Conservation (phyloP, 92 coral and sea anemone species). For the Porites evermanni region DNA sequence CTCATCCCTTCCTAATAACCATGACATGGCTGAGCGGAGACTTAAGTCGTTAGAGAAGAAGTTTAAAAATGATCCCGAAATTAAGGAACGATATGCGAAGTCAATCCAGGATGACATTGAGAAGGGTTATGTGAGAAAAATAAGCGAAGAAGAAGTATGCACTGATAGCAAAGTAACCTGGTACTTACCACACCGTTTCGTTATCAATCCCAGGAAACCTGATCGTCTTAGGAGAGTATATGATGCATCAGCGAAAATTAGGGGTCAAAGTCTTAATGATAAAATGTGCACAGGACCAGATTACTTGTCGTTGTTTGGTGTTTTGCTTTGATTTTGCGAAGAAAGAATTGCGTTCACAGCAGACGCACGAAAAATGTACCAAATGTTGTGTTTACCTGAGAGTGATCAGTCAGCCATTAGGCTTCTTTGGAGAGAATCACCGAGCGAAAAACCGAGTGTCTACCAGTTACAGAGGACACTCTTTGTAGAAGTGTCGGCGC, state of each 20-base stretch:
- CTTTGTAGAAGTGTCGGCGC: constrained; percentile 5
- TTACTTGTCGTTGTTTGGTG: constrained; percentile 11
- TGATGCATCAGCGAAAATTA: too few relatives aligned
- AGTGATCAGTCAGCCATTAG: constrained; percentile 38
- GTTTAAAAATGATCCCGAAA: too few relatives aligned
- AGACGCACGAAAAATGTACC: constrained; percentile 35
- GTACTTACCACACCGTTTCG: constrained; percentile 32
- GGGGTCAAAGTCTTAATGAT: too few relatives aligned
- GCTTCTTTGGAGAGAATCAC: constrained; percentile 9
- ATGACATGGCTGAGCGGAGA: not conserved
- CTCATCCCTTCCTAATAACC: constrained; percentile 24
- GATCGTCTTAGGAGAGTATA: not conserved
- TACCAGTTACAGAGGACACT: constrained; percentile 38
- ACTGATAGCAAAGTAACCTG: constrained; percentile 13
- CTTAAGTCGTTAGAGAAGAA: too few relatives aligned
- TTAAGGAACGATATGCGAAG: constrained; percentile 31
- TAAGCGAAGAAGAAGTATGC: constrained; percentile 25
- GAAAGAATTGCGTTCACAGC: constrained; percentile 40
- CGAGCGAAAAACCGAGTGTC: constrained; percentile 16
- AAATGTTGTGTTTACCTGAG: constrained; percentile 20
- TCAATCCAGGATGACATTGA: constrained; percentile 56
- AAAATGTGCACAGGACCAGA: too few relatives aligned
- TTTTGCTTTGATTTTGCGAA: constrained; percentile 46
- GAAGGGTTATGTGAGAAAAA: constrained; percentile 43
- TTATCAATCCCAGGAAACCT: constrained; percentile 44